A percentile compares a stretch with the other conserved stretches of the same genome.
phyloP scores from a whole-genome alignment of 2,113 vertebrate genomes.

The Entelurus aequoreus region DNA sequence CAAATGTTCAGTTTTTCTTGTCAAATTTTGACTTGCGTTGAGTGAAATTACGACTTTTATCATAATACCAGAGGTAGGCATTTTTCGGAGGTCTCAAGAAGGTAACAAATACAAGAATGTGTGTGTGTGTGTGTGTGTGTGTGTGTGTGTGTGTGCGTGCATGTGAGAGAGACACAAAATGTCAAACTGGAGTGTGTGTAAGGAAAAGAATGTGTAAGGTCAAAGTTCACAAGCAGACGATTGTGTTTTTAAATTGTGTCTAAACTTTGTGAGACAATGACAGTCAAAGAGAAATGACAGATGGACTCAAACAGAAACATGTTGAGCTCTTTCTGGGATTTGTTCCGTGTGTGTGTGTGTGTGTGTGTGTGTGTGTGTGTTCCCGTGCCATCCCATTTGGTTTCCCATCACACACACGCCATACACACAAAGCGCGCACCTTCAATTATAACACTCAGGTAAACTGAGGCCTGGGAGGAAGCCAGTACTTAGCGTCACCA shows the following conservation, averaged over 20 bases:
- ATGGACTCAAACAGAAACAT: slow-evolving; percentile 15
- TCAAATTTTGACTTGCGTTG: too few species aligned
- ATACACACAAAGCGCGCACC: slow-evolving; percentile 18
- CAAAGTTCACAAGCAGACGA: not conserved
- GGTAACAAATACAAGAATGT: too few species aligned
- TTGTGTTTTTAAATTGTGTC: not conserved
- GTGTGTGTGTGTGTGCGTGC: too few species aligned
- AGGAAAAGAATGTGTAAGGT: not conserved
- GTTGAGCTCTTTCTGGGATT: slow-evolving; percentile 21
- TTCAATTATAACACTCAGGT: slow-evolving; percentile 58
- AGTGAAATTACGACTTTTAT: too few species aligned
- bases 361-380: slow-evolving; percentile 16
- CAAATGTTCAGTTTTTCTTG: too few species aligned
- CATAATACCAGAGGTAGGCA: too few species aligned
- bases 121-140: too few species aligned
- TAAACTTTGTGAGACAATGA: not conserved
- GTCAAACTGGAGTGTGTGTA: too few species aligned
- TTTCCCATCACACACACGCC: slow-evolving; percentile 22
- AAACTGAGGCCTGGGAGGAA: slow-evolving; percentile 63
- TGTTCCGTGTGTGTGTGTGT: not conserved
- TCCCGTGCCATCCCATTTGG: slow-evolving; percentile 20
- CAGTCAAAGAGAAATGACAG: not conserved
- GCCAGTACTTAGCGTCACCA: slow-evolving; percentile 76
- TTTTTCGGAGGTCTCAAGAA: too few species aligned
- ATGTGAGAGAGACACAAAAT: too few species aligned